A percentile compares a stretch with the other conserved stretches of the same genome.
Evolutionary conservation across 2,113 vertebrate species (phyloP).

Genomic region (Brachypteracias leptosomus): DNA sequence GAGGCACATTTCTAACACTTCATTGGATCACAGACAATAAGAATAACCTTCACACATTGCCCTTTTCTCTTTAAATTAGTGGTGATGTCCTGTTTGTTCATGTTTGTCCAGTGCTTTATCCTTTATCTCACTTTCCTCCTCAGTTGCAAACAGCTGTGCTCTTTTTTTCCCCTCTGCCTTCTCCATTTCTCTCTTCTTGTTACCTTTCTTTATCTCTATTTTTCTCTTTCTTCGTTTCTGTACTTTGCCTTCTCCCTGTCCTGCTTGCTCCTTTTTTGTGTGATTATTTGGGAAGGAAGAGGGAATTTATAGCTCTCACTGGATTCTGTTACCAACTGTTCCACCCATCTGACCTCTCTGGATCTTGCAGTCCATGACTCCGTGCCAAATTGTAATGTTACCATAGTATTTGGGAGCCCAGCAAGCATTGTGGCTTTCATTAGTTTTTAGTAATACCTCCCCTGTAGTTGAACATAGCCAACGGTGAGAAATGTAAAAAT

Average conservation of each 20-base stretch:
- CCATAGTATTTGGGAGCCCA: conserved; percentile 31
- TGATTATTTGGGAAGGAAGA: conserved; percentile 27
- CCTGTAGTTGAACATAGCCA: conserved; percentile 16
- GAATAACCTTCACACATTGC: conserved; percentile 32
- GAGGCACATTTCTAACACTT: conserved; percentile 33
- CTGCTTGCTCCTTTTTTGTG: neutral
- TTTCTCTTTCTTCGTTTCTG: neutral
- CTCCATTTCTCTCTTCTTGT: neutral
- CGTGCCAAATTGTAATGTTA: conserved; percentile 31
- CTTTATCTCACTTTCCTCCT: conserved; percentile 28
- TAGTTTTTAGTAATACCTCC: conserved; percentile 49
- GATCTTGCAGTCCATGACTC: conserved; percentile 20
- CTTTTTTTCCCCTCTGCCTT: neutral
- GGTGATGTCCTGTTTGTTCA: conserved; percentile 15
- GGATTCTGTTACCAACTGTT: conserved; percentile 57
- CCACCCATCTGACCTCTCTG: conserved; percentile 47
- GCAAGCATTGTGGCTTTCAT: conserved; percentile 37
- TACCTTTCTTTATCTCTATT: neutral
- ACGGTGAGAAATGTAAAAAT: conserved; percentile 25
- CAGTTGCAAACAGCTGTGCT: neutral
- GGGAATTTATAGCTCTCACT: conserved; percentile 29
- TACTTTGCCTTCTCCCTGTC: neutral
- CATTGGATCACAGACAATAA: conserved; percentile 11
- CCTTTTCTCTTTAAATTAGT: conserved; percentile 52
- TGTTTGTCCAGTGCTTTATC: conserved; percentile 30